A percentile compares a stretch with the other conserved stretches of the same genome.
phyloP scores from a whole-genome alignment of 2,797 vertebrate genomes.

The Taeniopygia guttata region DNA sequence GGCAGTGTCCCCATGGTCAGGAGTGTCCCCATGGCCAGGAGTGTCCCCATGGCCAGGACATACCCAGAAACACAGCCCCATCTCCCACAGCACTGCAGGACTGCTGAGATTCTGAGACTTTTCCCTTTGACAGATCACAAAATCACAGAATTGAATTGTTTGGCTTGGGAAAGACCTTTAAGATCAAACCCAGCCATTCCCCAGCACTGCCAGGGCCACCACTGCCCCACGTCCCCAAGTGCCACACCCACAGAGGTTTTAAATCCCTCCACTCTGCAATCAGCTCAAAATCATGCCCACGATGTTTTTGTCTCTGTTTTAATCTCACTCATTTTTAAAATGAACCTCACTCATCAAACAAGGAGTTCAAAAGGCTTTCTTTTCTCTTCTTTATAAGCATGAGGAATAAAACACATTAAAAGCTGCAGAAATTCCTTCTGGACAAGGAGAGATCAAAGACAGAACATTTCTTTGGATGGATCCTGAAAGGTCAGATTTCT shows the following conservation, averaged over 20 bases:
- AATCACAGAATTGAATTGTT: not conserved
- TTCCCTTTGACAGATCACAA: fast-evolving
- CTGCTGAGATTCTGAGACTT: not conserved
- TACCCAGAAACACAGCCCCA: fast-evolving
- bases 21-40: too few relatives aligned
- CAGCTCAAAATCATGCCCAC: not conserved
- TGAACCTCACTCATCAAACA: not conserved
- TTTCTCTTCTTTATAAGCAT: not conserved
- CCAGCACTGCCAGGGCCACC: not conserved
- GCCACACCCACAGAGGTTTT: not conserved
- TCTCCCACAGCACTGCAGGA: not conserved
- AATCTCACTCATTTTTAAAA: not conserved
- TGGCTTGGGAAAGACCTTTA: fast-evolving
- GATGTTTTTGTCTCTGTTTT: not conserved
- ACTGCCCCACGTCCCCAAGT: not conserved
- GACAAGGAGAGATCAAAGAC: not conserved
- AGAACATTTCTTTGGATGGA: not conserved
- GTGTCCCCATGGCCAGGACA: too few relatives aligned
- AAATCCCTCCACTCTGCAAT: not conserved
- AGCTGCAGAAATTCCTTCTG: not conserved
- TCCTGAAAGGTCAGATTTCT: not conserved
- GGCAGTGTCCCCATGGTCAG: too few relatives aligned
- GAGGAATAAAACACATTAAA: not conserved
- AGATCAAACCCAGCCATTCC: not conserved
- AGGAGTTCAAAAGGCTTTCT: not conserved